Conservation (phyloP, 2,113 vertebrate species). For the Bungarus multicinctus region DNA sequence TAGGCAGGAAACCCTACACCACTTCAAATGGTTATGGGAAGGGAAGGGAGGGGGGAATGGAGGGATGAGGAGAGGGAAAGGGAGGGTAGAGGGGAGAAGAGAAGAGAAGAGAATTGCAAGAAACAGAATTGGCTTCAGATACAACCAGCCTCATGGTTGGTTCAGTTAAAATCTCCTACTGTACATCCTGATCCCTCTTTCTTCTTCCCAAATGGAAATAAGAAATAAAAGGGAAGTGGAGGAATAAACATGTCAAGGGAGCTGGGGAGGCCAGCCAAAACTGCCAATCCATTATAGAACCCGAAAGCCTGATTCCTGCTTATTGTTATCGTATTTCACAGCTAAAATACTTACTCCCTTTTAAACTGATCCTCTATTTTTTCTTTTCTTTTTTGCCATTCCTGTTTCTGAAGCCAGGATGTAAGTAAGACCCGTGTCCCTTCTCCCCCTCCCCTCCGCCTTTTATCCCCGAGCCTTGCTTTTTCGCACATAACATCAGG, state of each 20-base stretch:
- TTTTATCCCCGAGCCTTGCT: slow-evolving; percentile 63
- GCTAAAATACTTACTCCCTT: slow-evolving; percentile 73
- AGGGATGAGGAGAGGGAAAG: no score
- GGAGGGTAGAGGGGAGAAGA: not conserved
- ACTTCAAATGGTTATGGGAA: no score
- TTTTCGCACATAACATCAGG: slow-evolving; percentile 85
- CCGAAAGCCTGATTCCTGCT: slow-evolving; percentile 72
- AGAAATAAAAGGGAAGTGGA: not conserved
- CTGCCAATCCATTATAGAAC: slow-evolving; percentile 70
- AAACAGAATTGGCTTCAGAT: not conserved
- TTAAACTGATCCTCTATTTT: slow-evolving; percentile 80
- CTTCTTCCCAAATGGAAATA: not conserved
- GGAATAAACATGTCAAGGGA: slow-evolving; percentile 51
- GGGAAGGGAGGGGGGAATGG: no score
- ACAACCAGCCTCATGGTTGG: not conserved
- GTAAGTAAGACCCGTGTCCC: slow-evolving; percentile 89
- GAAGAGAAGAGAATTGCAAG: not conserved
- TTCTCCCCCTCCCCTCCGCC: slow-evolving; percentile 65
- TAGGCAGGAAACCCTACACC: no score
- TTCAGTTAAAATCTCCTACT: not conserved
- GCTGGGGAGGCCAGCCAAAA: slow-evolving; percentile 57
- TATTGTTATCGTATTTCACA: slow-evolving; percentile 66
- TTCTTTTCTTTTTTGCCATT: slow-evolving; percentile 75
- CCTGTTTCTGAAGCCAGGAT: slow-evolving; percentile 87
- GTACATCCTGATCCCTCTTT: not conserved